Evolutionary conservation across 1,140 invertebrate genomes (phyloP).

Genomic region (Ericerus pela): DNA sequence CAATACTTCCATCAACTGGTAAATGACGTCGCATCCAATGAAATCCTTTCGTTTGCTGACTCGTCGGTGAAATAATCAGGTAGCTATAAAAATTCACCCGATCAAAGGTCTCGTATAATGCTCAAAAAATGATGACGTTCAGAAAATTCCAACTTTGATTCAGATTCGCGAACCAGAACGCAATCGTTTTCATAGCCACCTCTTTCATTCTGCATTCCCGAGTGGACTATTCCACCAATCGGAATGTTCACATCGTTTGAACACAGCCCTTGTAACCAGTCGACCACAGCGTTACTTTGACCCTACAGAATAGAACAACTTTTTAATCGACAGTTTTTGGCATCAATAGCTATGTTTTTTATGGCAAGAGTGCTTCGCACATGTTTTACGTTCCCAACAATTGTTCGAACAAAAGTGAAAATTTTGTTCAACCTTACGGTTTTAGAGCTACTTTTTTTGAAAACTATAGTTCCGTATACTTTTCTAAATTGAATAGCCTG

Average conservation of each 20-base stretch:
- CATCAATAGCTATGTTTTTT: too few relatives aligned
- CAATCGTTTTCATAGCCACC: constrained; percentile 99
- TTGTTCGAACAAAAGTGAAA: background rate
- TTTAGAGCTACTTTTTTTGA: too few relatives aligned
- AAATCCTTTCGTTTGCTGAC: constrained; percentile 88
- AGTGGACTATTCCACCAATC: constrained; percentile 87
- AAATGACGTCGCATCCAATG: constrained; percentile 83
- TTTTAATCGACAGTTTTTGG: too few relatives aligned
- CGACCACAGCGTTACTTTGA: constrained; percentile 72
- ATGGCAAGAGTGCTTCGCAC: background rate
- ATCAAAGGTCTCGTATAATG: too few relatives aligned
- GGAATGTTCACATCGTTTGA: constrained; percentile 96
- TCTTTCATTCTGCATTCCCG: constrained; percentile 89
- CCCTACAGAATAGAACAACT: constrained; percentile 39
- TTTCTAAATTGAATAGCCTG: too few relatives aligned
- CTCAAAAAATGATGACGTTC: background rate
- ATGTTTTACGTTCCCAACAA: background rate
- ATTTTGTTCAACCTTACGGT: too few relatives aligned
- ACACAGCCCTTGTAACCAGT: constrained; percentile 82
- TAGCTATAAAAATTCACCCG: constrained; percentile 47
- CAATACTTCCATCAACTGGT: constrained; percentile 58
- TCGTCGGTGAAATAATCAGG: constrained; percentile 96
- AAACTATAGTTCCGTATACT: too few relatives aligned
- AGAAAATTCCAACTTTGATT: constrained; percentile 5
- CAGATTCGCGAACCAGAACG: constrained; percentile 50